phyloP scores from a whole-genome alignment of 1,140 invertebrate species.

The Belonocnema kinseyi region DNA sequence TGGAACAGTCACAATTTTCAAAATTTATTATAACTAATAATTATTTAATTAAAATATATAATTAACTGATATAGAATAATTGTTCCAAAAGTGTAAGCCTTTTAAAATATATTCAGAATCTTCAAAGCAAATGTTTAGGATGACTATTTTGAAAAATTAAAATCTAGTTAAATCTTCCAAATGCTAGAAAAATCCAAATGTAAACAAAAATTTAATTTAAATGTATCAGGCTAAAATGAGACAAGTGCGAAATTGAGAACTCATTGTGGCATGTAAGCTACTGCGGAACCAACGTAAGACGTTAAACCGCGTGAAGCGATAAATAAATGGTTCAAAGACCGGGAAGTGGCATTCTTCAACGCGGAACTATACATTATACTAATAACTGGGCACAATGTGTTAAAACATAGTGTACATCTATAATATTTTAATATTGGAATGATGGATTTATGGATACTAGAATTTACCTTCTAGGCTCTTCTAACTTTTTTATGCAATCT shows the following conservation, averaged over 20 bases:
- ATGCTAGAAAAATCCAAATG: no score
- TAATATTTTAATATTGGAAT: slow-evolving; percentile 4
- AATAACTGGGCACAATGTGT: slow-evolving; percentile 21
- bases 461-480: background rate
- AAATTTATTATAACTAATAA: no score
- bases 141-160: no score
- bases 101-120: no score
- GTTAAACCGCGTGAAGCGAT: slow-evolving; percentile 58
- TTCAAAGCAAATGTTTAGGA: no score
- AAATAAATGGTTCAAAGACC: slow-evolving; percentile 59
- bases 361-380: slow-evolving; percentile 46
- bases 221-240: no score
- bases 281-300: slow-evolving; percentile 45
- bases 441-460: slow-evolving; percentile 19
- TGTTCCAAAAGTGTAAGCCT: no score
- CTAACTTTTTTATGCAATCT: background rate
- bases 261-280: slow-evolving; percentile 3
- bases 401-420: slow-evolving; percentile 17
- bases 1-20: no score
- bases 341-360: slow-evolving; percentile 52
- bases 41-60: no score
- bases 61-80: no score
- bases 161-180: no score
- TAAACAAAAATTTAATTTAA: no score
- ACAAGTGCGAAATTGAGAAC: background rate